Base-by-base conservation (phyloP, 2,113 vertebrate genomes). In the Suricata suricatta region DNA sequence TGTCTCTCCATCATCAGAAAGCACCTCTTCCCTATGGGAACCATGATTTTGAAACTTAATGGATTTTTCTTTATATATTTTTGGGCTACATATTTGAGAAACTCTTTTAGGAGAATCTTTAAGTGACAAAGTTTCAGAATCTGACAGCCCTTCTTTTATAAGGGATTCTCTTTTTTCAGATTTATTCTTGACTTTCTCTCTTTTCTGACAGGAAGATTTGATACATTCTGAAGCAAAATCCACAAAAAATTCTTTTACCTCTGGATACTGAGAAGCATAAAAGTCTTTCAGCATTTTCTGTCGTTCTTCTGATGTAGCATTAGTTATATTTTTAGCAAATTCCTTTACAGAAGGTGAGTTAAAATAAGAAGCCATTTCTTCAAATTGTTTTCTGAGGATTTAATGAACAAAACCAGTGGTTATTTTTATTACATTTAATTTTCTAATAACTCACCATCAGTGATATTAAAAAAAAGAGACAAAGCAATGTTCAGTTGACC, bases 321-420 rank as follows among this genome's bases (percentile, higher is more conserved):
- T 99, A 91, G 98, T 80, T 97, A 99, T 96, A 68, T 98, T 95
- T 41, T 97, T 96, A 66, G 99, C 99, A 96, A 99, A 99, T 63
- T 99, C 98, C 94, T 98, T 97, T 52, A 98, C 93, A 69, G 99
- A 99, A 90, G 96, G 35, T 33, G 98, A 99, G 41, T 99, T 98
- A 52, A 99, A 99, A 88, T 99, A 98, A 68, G 97, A 97, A 23
- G 99, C 98, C 99, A 99, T 99, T 97, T 99, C 99, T 92, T 99
- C 98, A 98, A 99, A 99, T 60, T 99, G 99, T 92, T 98, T 99
- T 98, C 99, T 99, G 97, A 52, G 98, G 95, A 97, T 98, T 63
- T 44, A 98, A 90, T 72, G 94, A 98, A 93, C 72, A 98, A 98
- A 98, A 97, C 89, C 1, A 60, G 33, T 0, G 0, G 88, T 97